Base-by-base conservation (phyloP, 2,113 vertebrate species). In the Malurus melanocephalus region DNA sequence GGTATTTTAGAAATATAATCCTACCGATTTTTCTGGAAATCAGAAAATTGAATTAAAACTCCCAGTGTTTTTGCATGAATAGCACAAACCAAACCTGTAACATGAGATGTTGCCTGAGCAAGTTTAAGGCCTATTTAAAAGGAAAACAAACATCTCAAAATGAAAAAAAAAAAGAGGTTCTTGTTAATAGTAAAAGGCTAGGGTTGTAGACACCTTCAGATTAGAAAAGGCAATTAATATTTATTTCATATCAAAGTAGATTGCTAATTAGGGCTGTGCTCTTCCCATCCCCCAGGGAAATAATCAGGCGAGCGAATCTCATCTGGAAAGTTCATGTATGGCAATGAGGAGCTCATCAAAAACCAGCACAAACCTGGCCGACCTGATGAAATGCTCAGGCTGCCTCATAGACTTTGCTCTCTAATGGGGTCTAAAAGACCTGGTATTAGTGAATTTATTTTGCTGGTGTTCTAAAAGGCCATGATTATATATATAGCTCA, bases 211-310 rank as follows among this genome's bases (percentile, higher is more conserved):
- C 76, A 89, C 82, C 61, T 94, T 90, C 80, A 51, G 74, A 92
- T 93, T 92, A 75, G 90, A 93, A 93, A 95, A 92, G 53, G 80
- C 93, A 94, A 94, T 96, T 94, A 95, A 92, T 96, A 94, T 94
- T 96, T 94, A 95, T 93, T 96, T 91, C 89, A 26, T 89, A 89
- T 92, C 76, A 77, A 91, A 92, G 76, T 74, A 75, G 80, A 84
- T 89, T 93, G 86, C 91, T 95, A 91, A 95, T 96, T 94, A 95
- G 89, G 80, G 62, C 82, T 83, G 24, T 88, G 76, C 91, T 93
- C 61, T 96, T 87, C 91, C 85, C 68, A 77, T 88, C 76, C 89
- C 73, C 85, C 85, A 57, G 89, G 93, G 95, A 95, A 94, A 95
- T 93, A 95, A 95, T 91, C 93, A 89, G 83, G 64, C 81, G 17